Percentiles rank a stretch among this genome's conserved stretches.
Evolutionary conservation across 2,888 invertebrate species (phyloP).

Genomic region (Parnassius apollo): DNA sequence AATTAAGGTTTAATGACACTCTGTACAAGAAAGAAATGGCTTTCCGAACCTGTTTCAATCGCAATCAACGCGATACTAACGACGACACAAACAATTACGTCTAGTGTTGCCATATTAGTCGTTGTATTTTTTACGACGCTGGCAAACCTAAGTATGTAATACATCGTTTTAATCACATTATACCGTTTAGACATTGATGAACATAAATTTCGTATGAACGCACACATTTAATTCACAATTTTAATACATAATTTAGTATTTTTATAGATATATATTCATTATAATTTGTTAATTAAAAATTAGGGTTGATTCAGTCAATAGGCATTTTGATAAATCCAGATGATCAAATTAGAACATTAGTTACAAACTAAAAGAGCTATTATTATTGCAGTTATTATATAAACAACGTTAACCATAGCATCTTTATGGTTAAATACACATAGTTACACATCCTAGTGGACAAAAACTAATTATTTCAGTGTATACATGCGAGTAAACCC

Average conservation of each 20-base stretch:
- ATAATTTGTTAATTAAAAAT: too few species aligned
- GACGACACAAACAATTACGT: conserved; percentile 4
- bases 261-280: background rate
- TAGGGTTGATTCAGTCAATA: too few species aligned
- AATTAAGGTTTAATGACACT: conserved; percentile 3
- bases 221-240: background rate
- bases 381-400: too few species aligned
- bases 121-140: conserved; percentile 35
- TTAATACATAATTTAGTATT: background rate
- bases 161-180: conserved; percentile 50
- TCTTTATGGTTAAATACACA: too few species aligned
- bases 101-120: conserved; percentile 33
- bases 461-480: too few species aligned
- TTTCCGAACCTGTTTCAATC: background rate
- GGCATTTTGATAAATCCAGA: too few species aligned
- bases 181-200: conserved; percentile 31
- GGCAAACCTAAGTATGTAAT: conserved; percentile 41
- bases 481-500: background rate
- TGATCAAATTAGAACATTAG: too few species aligned
- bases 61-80: background rate
- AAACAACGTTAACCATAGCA: too few species aligned
- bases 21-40: conserved; percentile 17
- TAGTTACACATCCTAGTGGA: too few species aligned
- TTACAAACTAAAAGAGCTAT: too few species aligned
- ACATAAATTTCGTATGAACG: conserved; percentile 14